Base-by-base conservation (phyloP, 2,888 invertebrate genomes). In the Alcis repandata region DNA sequence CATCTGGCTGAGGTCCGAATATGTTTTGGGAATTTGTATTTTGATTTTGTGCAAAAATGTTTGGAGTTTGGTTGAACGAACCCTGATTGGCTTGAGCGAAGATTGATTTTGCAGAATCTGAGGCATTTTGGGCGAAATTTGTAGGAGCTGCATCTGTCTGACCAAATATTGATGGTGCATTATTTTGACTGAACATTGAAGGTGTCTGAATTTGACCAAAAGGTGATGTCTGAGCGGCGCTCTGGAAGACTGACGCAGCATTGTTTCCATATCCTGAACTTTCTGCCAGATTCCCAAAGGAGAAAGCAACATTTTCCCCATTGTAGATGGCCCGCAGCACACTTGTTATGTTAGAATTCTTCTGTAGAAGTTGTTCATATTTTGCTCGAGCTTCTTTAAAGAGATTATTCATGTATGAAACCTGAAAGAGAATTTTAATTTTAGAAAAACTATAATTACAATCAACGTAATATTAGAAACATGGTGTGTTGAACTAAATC, bases 51-150 rank as follows among this genome's bases (percentile, higher is more conserved):
- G n/a, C 36, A 43, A 72, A 72, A 10, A 63, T 45, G 19, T 48
- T 57, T 9, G 67, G 41, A 38, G 38, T 40, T 56, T 68, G 67
- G 10, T 46, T 59, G 46, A 78, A 77, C n/a, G 65, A 56, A 69
- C 68, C 85, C 57, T 88, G 86, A 9, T 67, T 81, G 1, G 88
- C 88, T 65, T 84, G 83, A n/a, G 88, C 81, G 69, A 89, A 87
- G 45, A 88, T 71, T 2, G 86, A 86, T 65, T 84, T 79, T 0
- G 86, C 84, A 27, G 76, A 68, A 56, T 73, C 61, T 15, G 46
- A 3, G 38, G 17, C 49, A 27, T 49, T 56, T 56, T 60, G 61
- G 20, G 51, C 56, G 59, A 72, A 72, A n/a, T 54, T 32, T 20
- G 64, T 59, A 9, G 53, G 32, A 11, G 52, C 20, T 9, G 57